Conservation (phyloP, 2,888 invertebrate species). For the Acronicta alni region DNA sequence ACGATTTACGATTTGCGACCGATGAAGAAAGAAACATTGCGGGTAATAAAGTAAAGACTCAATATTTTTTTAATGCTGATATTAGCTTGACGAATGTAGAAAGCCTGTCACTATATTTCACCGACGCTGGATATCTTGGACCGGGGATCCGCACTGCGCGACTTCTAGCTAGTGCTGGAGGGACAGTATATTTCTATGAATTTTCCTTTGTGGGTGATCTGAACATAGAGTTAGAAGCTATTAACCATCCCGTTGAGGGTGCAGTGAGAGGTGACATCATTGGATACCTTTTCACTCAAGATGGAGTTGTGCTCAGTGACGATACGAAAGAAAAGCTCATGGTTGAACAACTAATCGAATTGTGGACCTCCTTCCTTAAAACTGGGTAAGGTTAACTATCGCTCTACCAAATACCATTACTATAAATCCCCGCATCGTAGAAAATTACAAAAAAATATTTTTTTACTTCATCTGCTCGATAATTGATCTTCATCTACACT, state of each 20-base stretch:
- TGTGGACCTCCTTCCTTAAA: slow-evolving; percentile 85
- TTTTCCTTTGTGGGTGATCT: slow-evolving; percentile 86
- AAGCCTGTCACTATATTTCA: slow-evolving; percentile 67
- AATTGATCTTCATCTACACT: too few relatives aligned
- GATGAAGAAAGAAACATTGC: slow-evolving; percentile 50
- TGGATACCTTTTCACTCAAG: slow-evolving; percentile 84
- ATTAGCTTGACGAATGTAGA: slow-evolving; percentile 59
- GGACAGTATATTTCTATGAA: slow-evolving; percentile 88
- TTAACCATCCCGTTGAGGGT: slow-evolving; percentile 75
- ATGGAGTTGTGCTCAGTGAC: slow-evolving; percentile 50
- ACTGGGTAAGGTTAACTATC: slow-evolving; percentile 80
- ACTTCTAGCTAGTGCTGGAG: slow-evolving; percentile 67
- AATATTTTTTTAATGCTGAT: slow-evolving; percentile 69
- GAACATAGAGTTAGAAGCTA: slow-evolving; percentile 78
- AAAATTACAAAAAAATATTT: too few relatives aligned
- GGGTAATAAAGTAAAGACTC: slow-evolving; percentile 62
- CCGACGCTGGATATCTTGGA: slow-evolving; percentile 74
- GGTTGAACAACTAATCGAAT: slow-evolving; percentile 62
- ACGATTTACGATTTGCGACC: slow-evolving; percentile 69
- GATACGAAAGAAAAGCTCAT: slow-evolving; percentile 58
- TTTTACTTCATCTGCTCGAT: too few relatives aligned
- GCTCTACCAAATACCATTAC: too few relatives aligned
- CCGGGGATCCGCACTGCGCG: slow-evolving; percentile 73
- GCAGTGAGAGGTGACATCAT: slow-evolving; percentile 88
- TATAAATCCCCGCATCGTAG: too few relatives aligned